Conservation (phyloP, 2,113 vertebrate genomes). For the Istiophorus platypterus region DNA sequence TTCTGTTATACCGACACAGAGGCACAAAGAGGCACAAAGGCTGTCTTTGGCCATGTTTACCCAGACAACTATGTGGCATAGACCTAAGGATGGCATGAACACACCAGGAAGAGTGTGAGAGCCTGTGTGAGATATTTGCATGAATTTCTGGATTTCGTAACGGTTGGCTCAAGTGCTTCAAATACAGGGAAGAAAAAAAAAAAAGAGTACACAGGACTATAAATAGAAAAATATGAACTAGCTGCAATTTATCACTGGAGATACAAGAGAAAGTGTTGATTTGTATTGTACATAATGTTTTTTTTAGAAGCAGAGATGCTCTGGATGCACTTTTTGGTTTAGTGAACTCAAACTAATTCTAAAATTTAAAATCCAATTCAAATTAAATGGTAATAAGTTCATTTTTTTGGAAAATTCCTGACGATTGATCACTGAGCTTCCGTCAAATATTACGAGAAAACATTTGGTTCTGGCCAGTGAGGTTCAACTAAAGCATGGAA, state of each 20-base stretch:
- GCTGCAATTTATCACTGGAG: neutral
- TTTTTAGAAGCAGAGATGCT: slow-evolving; percentile 3
- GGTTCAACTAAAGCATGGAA: neutral
- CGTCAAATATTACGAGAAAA: neutral
- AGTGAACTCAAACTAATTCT: neutral
- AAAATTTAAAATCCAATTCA: too few relatives aligned
- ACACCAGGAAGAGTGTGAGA: neutral
- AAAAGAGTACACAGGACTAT: slow-evolving; percentile 12
- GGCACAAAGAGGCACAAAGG: too few relatives aligned
- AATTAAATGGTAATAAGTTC: neutral
- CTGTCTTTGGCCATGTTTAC: neutral
- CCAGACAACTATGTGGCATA: slow-evolving; percentile 20
- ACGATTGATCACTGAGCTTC: neutral
- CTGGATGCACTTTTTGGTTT: slow-evolving; percentile 29
- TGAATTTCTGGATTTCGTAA: neutral
- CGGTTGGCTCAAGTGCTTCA: slow-evolving; percentile 38
- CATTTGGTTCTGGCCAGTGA: neutral
- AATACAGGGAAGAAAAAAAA: slow-evolving; percentile 21
- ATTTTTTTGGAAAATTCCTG: too few relatives aligned
- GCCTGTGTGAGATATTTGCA: neutral
- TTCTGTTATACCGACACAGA: too few relatives aligned
- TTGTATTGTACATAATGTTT: slow-evolving; percentile 6
- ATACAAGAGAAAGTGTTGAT: neutral
- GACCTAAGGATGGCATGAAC: slow-evolving; percentile 4
- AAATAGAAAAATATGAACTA: slow-evolving; percentile 10